A percentile compares a stretch with the other conserved stretches of the same genome.
These are phyloP conservation scores for Coleophora flavipennella DNA, from an alignment of 2,888 invertebrate genomes.

Conservation along the genomic window DNA sequence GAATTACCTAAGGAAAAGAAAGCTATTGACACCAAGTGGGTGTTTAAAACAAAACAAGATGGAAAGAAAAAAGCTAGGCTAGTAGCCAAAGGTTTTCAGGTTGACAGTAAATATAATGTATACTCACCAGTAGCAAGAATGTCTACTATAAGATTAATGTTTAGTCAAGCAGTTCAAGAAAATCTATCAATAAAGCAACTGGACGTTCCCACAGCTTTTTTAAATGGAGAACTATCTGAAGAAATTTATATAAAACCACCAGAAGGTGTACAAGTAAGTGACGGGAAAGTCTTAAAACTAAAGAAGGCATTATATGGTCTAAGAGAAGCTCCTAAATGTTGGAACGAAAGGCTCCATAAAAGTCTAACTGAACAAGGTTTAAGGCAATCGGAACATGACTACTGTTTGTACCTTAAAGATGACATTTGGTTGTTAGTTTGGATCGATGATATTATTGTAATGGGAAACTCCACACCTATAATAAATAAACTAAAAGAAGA, in stretches of 20 bases:
- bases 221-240: too few relatives aligned
- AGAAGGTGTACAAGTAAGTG: conserved; percentile 3
- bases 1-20: conserved; percentile 8
- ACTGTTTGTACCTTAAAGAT: too few relatives aligned
- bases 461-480: too few relatives aligned
- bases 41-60: conserved; percentile 5
- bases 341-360: too few relatives aligned
- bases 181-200: too few relatives aligned
- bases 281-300: conserved; percentile 8
- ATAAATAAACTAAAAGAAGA: too few relatives aligned
- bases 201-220: too few relatives aligned
- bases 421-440: too few relatives aligned
- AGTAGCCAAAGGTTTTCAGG: conserved; percentile 6
- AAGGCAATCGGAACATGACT: too few relatives aligned
- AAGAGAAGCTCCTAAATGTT: conserved; percentile 7
- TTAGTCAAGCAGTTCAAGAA: conserved; percentile 6
- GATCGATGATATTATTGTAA: too few relatives aligned
- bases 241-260: conserved; percentile 11
- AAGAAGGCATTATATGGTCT: conserved; percentile 9
- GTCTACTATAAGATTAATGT: conserved; percentile 5
- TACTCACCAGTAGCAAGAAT: conserved; percentile 12
- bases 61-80: conserved; percentile 6
- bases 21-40: conserved; percentile 10
- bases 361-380: too few relatives aligned
- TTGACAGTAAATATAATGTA: neutral